phyloP scores from a whole-genome alignment of 2,888 invertebrate species.

The Chalcis sispes region DNA sequence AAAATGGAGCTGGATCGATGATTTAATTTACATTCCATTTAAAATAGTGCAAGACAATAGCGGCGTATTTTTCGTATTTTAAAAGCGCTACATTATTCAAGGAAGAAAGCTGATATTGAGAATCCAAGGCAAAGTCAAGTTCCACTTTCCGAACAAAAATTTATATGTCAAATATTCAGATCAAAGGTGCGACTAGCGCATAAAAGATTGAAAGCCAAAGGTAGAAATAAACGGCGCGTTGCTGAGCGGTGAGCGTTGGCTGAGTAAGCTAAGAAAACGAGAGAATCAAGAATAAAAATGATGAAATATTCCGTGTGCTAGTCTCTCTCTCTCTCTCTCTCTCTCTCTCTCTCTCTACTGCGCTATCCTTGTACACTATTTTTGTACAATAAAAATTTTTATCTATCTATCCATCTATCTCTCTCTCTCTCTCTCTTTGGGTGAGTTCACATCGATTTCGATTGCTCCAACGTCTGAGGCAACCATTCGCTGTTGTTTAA shows the following conservation, averaged over 20 bases:
- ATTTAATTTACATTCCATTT: too few relatives aligned
- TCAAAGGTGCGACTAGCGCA: slow-evolving; percentile 24
- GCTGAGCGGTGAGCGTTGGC: background rate
- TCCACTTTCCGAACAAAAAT: slow-evolving; percentile 27
- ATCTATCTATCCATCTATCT: too few relatives aligned
- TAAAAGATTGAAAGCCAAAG: slow-evolving; percentile 25
- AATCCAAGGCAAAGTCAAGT: background rate
- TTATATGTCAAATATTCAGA: slow-evolving; percentile 45
- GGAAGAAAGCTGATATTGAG: background rate
- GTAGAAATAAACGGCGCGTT: slow-evolving; percentile 18
- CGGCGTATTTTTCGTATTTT: too few relatives aligned
- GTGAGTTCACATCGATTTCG: too few relatives aligned
- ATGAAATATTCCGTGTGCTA: slow-evolving; percentile 34
- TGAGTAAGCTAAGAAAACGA: background rate
- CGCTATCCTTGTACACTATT: too few relatives aligned
- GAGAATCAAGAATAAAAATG: slow-evolving; percentile 23
- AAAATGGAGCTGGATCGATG: too few relatives aligned
- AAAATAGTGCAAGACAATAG: too few relatives aligned
- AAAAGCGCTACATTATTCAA: slow-evolving; percentile 26
- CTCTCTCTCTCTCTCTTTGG: too few relatives aligned
- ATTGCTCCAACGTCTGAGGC: too few relatives aligned
- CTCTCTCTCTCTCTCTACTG: background rate
- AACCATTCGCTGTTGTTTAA: too few relatives aligned
- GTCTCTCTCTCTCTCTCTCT: too few relatives aligned
- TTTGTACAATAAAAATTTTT: too few relatives aligned